phyloP scores from a whole-genome alignment of 2,797 vertebrate species.

The Picus viridis region DNA sequence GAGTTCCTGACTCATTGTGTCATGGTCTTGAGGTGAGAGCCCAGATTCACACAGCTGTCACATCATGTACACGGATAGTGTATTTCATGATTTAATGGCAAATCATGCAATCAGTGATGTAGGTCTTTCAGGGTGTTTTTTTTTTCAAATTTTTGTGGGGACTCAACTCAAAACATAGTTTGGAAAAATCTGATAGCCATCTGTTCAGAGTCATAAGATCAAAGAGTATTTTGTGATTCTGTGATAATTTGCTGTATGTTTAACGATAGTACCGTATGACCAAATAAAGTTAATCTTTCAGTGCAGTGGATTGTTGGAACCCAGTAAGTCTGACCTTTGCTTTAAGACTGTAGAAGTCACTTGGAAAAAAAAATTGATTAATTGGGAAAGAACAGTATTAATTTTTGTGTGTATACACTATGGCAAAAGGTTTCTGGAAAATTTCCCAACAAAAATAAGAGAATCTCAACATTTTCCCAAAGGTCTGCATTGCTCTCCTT shows the following conservation, averaged over 20 bases:
- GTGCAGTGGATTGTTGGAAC: conserved; percentile 18
- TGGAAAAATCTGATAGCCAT: conserved; percentile 6
- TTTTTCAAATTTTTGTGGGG: neutral
- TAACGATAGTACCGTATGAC: conserved; percentile 11
- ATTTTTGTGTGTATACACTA: conserved; percentile 5
- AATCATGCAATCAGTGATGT: neutral
- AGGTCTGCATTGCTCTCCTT: neutral
- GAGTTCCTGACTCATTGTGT: neutral
- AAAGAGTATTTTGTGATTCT: neutral
- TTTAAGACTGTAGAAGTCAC: conserved; percentile 12
- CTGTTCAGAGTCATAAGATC: conserved; percentile 1
- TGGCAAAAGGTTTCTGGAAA: conserved; percentile 7
- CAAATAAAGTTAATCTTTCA: conserved; percentile 19
- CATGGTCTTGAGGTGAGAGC: neutral
- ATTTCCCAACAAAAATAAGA: conserved; percentile 26
- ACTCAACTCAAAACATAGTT: conserved; percentile 12
- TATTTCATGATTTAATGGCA: conserved; percentile 2
- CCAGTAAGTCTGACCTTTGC: neutral
- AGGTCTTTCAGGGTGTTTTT: neutral
- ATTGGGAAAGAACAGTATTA: neutral
- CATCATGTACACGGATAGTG: neutral
- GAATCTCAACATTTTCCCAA: neutral
- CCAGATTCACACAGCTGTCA: neutral
- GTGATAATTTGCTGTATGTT: neutral
- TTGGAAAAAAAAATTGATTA: conserved; percentile 22